Evolutionary conservation across 2,888 invertebrate genomes (phyloP).

Genomic region (Oeneis ivallda): DNA sequence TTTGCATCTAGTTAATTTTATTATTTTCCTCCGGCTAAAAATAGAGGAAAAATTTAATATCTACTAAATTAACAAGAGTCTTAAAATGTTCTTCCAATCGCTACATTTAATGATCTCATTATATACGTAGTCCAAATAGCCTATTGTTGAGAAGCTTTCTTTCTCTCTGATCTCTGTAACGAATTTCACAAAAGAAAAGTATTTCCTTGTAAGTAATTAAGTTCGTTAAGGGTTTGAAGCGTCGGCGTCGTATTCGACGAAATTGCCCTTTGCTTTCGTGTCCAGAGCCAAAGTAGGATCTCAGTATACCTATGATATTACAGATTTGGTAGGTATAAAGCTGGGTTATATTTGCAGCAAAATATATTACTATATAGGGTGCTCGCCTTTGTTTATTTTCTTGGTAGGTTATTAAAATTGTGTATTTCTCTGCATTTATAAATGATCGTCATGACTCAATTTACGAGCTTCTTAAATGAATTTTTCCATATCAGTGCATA

Average conservation of each 20-base stretch:
- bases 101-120: constrained; percentile 7
- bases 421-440: background rate
- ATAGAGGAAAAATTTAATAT: no score
- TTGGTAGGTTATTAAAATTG: no score
- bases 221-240: constrained; percentile 35
- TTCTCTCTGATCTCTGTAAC: constrained; percentile 29
- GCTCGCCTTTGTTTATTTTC: background rate
- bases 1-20: no score
- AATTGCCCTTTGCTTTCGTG: constrained; percentile 34
- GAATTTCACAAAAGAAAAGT: constrained; percentile 31
- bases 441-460: background rate
- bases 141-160: constrained; percentile 20
- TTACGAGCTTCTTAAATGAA: no score
- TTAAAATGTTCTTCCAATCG: background rate
- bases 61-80: no score
- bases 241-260: constrained; percentile 35
- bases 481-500: background rate
- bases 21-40: no score
- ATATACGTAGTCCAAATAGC: constrained; percentile 15
- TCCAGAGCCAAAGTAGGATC: constrained; percentile 30
- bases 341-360: background rate
- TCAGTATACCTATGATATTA: constrained; percentile 30
- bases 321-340: constrained; percentile 17
- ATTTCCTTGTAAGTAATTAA: constrained; percentile 37
- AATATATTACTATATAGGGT: background rate